Percentiles rank a stretch among this genome's conserved stretches.
These are phyloP conservation scores for Mormyrus hasselquistii DNA, from an alignment of 2,797 vertebrate genomes.

Conservation along the genomic window DNA sequence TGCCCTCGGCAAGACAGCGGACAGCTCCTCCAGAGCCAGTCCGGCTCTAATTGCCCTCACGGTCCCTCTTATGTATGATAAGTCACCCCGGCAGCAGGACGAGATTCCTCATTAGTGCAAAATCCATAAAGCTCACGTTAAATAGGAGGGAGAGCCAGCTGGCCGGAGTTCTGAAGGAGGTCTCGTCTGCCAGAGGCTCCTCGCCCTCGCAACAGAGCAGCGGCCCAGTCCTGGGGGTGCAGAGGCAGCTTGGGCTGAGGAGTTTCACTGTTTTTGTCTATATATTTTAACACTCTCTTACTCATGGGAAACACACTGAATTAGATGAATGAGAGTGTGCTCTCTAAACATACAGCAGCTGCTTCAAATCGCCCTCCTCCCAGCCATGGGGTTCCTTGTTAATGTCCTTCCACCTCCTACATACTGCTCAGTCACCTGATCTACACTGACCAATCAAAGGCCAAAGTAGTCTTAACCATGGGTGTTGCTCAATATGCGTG, in stretches of 20 bases:
- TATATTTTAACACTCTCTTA: background rate
- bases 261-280: background rate
- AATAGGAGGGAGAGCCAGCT: background rate
- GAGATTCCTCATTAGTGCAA: constrained; percentile 15
- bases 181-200: background rate
- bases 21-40: background rate
- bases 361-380: background rate
- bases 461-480: background rate
- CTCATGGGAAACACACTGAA: background rate
- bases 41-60: background rate
- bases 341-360: background rate
- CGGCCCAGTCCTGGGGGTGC: background rate
- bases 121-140: constrained; percentile 11
- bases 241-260: background rate
- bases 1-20: background rate
- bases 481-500: background rate
- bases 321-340: background rate
- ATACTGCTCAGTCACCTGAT: background rate
- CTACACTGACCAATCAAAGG: background rate
- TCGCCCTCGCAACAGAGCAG: background rate
- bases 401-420: background rate
- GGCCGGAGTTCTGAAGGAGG: background rate
- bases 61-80: background rate
- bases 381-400: background rate
- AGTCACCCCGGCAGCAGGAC: background rate